These are phyloP conservation scores for Mionectes macconnelli DNA, from an alignment of 2,113 vertebrate species.

Conservation along the genomic window DNA sequence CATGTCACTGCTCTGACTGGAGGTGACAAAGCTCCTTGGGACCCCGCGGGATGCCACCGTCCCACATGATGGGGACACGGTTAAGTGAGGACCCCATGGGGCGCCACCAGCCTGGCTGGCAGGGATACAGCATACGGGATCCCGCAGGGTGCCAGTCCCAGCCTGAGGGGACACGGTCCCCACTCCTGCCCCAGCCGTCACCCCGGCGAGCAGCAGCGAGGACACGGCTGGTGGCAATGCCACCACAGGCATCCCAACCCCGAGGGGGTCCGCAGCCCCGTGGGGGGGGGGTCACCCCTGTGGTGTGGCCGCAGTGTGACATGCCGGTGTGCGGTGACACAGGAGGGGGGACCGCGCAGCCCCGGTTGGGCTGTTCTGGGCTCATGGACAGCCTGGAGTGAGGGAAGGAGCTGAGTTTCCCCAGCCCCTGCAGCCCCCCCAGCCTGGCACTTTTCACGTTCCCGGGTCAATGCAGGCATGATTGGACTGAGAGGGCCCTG, in stretches of 20 bases:
- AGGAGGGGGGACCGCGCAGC: background rate
- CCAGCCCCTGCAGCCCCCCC: background rate
- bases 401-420: background rate
- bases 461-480: background rate
- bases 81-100: background rate
- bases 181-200: background rate
- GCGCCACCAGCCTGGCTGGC: background rate
- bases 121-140: background rate
- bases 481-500: background rate
- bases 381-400: background rate
- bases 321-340: background rate
- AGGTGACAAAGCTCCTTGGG: background rate
- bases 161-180: background rate
- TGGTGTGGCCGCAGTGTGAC: background rate
- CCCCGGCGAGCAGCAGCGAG: background rate
- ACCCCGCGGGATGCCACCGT: background rate
- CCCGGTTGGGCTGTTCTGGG: background rate
- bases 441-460: background rate
- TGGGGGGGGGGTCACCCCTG: background rate
- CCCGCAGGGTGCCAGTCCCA: background rate
- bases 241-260: background rate
- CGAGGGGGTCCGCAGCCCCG: background rate
- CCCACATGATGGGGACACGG: background rate
- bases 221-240: background rate
- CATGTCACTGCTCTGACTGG: background rate